These are phyloP conservation scores for Lutjanus argentimaculatus DNA, from an alignment of 2,797 vertebrate species.

Conservation along the genomic window DNA sequence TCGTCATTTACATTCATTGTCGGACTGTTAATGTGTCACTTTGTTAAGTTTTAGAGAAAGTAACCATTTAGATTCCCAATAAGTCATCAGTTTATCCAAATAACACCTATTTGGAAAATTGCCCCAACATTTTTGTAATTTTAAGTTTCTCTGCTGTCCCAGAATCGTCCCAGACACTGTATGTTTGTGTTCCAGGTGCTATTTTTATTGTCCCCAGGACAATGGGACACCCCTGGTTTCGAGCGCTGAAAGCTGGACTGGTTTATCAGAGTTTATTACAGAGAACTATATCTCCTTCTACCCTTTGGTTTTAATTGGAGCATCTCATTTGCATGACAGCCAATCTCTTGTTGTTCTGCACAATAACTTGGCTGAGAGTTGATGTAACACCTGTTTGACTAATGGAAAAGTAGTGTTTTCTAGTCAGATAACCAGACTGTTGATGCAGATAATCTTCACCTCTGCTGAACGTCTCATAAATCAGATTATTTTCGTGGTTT, in stretches of 20 bases:
- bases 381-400: slow-evolving; percentile 23
- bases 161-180: too few relatives aligned
- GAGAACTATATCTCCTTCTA: neutral
- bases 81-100: too few relatives aligned
- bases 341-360: slow-evolving; percentile 11
- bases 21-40: too few relatives aligned
- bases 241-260: neutral
- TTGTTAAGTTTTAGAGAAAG: too few relatives aligned
- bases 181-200: too few relatives aligned
- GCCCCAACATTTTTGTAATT: too few relatives aligned
- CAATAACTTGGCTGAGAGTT: slow-evolving; percentile 21
- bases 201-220: too few relatives aligned
- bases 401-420: slow-evolving; percentile 8
- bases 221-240: too few relatives aligned
- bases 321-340: neutral
- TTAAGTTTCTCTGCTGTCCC: too few relatives aligned
- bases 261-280: slow-evolving; percentile 3
- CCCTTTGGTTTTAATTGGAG: slow-evolving; percentile 1
- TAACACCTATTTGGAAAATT: too few relatives aligned
- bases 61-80: too few relatives aligned
- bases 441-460: slow-evolving; percentile 18
- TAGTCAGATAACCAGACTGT: neutral
- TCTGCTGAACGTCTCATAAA: slow-evolving; percentile 19
- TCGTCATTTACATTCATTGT: too few relatives aligned
- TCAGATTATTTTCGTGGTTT: slow-evolving; percentile 9